These are phyloP conservation scores for Tragopan temminckii DNA, from an alignment of 2,797 vertebrate species.

Conservation along the genomic window DNA sequence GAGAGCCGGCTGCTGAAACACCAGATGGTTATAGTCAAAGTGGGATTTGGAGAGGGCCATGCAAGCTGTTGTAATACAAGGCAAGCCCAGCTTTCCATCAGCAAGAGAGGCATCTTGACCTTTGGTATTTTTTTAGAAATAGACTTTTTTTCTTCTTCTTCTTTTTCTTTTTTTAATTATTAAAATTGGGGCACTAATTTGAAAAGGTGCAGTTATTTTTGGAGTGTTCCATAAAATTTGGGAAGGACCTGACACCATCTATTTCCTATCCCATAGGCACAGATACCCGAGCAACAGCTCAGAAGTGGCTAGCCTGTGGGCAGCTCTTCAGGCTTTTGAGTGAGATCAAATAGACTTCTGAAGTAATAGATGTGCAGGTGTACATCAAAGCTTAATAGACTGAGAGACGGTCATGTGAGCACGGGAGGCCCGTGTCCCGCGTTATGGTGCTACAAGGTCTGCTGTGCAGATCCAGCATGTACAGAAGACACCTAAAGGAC, in stretches of 20 bases:
- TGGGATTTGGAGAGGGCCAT: slow-evolving; percentile 5
- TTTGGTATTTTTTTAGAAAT: slow-evolving; percentile 8
- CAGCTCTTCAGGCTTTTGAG: background rate
- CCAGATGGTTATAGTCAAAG: slow-evolving; percentile 33
- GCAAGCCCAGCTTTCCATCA: background rate
- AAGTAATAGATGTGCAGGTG: background rate
- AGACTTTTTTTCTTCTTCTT: background rate
- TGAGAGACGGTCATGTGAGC: background rate
- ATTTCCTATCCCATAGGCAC: background rate
- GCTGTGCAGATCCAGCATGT: background rate
- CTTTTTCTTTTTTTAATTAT: background rate
- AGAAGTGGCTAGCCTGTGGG: background rate
- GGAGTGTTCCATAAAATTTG: background rate
- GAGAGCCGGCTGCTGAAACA: background rate
- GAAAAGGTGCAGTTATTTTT: background rate
- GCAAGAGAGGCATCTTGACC: slow-evolving; percentile 10
- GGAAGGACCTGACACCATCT: background rate
- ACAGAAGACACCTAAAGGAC: background rate
- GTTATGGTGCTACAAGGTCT: accelerated
- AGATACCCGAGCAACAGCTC: background rate
- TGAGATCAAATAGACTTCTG: accelerated
- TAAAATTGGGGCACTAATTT: background rate
- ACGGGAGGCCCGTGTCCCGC: background rate
- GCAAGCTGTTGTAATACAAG: background rate
- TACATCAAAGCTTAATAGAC: background rate